Evolutionary conservation across 1,140 invertebrate genomes (phyloP), one percentile per base, ranked within the genome.

Genomic region (Drosophila seguyi): DNA sequence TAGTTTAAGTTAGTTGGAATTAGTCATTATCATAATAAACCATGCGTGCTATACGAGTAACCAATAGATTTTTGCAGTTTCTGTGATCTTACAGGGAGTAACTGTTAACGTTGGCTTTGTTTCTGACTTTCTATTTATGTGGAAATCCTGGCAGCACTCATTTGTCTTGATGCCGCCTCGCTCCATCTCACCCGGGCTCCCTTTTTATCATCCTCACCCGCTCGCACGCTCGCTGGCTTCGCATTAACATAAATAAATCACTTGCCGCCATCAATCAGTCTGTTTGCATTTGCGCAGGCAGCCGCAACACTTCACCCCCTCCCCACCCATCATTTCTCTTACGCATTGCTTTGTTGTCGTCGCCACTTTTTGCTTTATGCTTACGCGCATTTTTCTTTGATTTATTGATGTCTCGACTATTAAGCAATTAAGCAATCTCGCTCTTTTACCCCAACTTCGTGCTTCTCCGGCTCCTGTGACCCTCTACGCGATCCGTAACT

Each of bases 171-270:
- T 63, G 27, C 41, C 34, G 14, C 55, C 34, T 58, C 14, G 50
- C 31, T 31, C 50, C n/a, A 20, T 13, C 41, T 34, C 29, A 2
- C 57, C 20, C 20, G 16, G n/a, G n/a, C 41, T 47, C 27, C 27
- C 34, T 56, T 36, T 29, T 22, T 66, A 25, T 38, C 45, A 34
- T n/a, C 7, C 68, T 13, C 29, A 34, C 44, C 39, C 52, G 14
- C 22, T 65, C 25, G 48, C 60, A 58, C 56, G 56, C 22, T 31
- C n/a, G 18, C 57, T 31, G 38, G 44, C 56, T 50, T 58, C 65
- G 79, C 82, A 86, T 86, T 86, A 86, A 86, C 83, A 86, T 86
- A 86, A 86, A 86, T 86, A 86, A 86, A 86, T 86, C 82, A 86
- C 83, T 87, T 75, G 75, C 79, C 79, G 82, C 83, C 82, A 86